Evolutionary conservation across 2,888 invertebrate genomes (phyloP), one percentile per base, ranked within the genome.

Genomic region (Agonum fuliginosum): DNA sequence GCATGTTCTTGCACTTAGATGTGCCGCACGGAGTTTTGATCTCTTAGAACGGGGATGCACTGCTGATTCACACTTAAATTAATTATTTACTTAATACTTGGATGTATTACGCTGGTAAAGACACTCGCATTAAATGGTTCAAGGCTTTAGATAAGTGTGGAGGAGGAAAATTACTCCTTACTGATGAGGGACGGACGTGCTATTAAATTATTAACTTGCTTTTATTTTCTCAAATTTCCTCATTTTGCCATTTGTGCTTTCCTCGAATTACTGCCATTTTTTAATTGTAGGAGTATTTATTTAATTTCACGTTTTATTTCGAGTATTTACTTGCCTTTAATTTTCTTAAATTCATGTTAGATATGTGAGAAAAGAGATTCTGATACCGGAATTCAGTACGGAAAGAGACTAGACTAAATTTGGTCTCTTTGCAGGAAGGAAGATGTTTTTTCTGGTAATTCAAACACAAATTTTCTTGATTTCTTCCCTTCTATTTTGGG

Each of bases 41-140:
- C 62, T 62, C 62, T 62, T 14, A 17, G 62, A 27, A 34, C 14
- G 72, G 54, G 54, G 46, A 43, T 37, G 43, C 14, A 46, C 58
- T 51, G 62, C 58, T 65, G 73, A 73, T 54, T 73, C 73, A 73
- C 34, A 74, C 74, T 37, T 74, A 46, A 62, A 74, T 74, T 74
- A 41, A 74, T 74, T 65, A 74, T 74, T 74, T 54, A 73, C 73
- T 73, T 43, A 62, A 43, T 24, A 74, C 30, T 62, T 62, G 58
- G 58, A 62, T 62, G 58, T 62, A 34, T 62, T 46, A 46, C 17
- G 46, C 58, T 58, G 12, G 24, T 58, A 24, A 58, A 17, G 48
- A 20, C 48, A 48, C 48, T 54, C n/a, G 10, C 12, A 1, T 12
- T 37, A n/a, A 37, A 37, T 12, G 22, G 54, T 22, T 20, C 10